Conservation (phyloP, 2,888 invertebrate genomes). For the Spicauda simplicius region DNA sequence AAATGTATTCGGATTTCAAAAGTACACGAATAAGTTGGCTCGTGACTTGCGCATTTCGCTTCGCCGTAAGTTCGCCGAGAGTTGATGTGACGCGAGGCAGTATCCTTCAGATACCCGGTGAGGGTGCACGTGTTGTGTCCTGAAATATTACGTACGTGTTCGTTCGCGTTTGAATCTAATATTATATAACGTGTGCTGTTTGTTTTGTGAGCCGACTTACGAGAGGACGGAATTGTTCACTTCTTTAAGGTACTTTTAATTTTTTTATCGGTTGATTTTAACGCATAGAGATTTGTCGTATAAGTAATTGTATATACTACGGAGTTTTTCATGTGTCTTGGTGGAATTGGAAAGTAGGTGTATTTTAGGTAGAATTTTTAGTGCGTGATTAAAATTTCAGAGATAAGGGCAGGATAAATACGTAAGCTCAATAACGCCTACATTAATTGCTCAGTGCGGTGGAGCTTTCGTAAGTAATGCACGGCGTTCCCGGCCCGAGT, state of each 20-base stretch:
- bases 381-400: slow-evolving; percentile 14
- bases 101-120: slow-evolving; percentile 55
- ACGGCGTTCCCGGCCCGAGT: slow-evolving; percentile 39
- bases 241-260: slow-evolving; percentile 40
- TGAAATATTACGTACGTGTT: slow-evolving; percentile 57
- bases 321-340: neutral
- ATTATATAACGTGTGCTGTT: slow-evolving; percentile 79
- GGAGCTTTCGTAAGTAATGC: slow-evolving; percentile 48
- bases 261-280: neutral
- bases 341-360: neutral
- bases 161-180: slow-evolving; percentile 58
- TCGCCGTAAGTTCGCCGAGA: slow-evolving; percentile 59
- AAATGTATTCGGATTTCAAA: slow-evolving; percentile 51
- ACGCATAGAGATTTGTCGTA: neutral
- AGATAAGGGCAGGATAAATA: slow-evolving; percentile 2
- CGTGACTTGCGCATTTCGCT: slow-evolving; percentile 64
- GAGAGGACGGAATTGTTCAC: slow-evolving; percentile 31
- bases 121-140: slow-evolving; percentile 54
- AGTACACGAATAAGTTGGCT: slow-evolving; percentile 40
- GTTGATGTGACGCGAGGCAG: slow-evolving; percentile 68
- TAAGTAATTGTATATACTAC: neutral
- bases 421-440: slow-evolving; percentile 32
- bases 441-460: slow-evolving; percentile 45
- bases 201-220: slow-evolving; percentile 64
- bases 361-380: slow-evolving; percentile 6